These are phyloP conservation scores for Drepanosiphum platanoidis DNA, from an alignment of 2,888 invertebrate species.

Conservation along the genomic window DNA sequence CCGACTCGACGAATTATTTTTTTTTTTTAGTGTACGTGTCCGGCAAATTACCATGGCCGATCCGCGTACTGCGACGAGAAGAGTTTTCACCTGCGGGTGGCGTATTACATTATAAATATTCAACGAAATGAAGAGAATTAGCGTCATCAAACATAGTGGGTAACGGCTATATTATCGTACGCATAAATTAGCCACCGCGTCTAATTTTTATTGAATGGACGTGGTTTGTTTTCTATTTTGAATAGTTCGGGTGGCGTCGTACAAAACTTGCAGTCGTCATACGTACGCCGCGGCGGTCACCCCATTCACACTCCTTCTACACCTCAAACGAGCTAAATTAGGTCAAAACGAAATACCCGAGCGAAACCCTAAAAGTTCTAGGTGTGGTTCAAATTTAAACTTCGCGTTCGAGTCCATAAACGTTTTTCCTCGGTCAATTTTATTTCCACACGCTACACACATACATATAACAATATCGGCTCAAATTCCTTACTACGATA, in stretches of 20 bases:
- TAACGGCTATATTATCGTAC: background rate
- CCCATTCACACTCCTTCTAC: background rate
- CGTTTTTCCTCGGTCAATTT: background rate
- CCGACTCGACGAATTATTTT: conserved; percentile 25
- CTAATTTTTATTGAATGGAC: background rate
- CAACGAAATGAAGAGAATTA: conserved; percentile 15
- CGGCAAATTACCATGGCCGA: background rate
- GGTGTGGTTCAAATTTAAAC: conserved; percentile 48
- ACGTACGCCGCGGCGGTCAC: background rate
- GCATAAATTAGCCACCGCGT: background rate
- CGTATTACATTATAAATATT: conserved; percentile 30
- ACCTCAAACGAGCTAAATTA: conserved; percentile 33
- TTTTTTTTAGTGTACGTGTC: background rate
- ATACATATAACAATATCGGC: too few relatives aligned
- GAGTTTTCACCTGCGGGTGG: background rate
- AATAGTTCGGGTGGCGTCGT: background rate
- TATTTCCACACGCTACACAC: background rate
- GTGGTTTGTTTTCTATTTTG: background rate
- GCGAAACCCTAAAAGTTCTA: conserved; percentile 48
- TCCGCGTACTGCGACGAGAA: background rate
- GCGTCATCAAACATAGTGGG: background rate
- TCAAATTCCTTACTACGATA: background rate
- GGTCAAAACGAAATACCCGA: conserved; percentile 41
- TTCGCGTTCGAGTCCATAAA: background rate
- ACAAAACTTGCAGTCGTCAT: too few relatives aligned